Percentiles rank a stretch among this genome's conserved stretches.
These are phyloP conservation scores for Scaptomyza tumidula DNA, from an alignment of 2,888 invertebrate genomes.

Conservation along the genomic window DNA sequence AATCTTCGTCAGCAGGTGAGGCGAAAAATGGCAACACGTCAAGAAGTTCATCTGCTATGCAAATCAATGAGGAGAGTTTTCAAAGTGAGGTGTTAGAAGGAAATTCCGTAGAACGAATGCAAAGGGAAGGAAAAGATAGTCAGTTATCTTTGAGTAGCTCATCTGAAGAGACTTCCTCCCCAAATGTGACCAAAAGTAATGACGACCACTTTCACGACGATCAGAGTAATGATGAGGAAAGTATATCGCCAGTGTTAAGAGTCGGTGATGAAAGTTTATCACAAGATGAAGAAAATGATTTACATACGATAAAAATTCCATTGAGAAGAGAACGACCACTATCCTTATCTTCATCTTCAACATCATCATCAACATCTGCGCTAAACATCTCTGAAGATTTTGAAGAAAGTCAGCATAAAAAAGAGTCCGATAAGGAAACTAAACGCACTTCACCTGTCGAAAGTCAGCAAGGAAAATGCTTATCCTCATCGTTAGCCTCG, in stretches of 20 bases:
- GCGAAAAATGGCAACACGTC: slow-evolving; percentile 9
- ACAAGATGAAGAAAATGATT: slow-evolving; percentile 21
- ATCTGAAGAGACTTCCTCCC: slow-evolving; percentile 12
- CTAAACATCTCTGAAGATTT: slow-evolving; percentile 6
- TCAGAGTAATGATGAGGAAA: slow-evolving; percentile 1
- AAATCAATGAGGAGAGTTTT: not conserved
- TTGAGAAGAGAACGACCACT: not conserved
- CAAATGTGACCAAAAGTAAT: slow-evolving; percentile 14
- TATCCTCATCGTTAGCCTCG: no score
- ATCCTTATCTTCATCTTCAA: slow-evolving; percentile 8
- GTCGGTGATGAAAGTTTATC: slow-evolving; percentile 15
- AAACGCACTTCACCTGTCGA: not conserved
- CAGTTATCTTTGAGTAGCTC: not conserved
- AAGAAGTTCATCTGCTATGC: not conserved
- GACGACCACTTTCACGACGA: slow-evolving; percentile 6
- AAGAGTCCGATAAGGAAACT: not conserved
- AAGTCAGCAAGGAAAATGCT: not conserved
- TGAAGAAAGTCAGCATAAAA: not conserved
- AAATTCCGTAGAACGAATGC: not conserved
- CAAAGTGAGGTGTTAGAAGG: not conserved
- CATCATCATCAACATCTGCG: slow-evolving; percentile 6
- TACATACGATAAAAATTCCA: not conserved
- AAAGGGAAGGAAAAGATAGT: not conserved
- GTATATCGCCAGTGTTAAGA: slow-evolving; percentile 1
- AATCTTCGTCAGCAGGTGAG: not conserved